A percentile compares a stretch with the other conserved stretches of the same genome.
These are phyloP conservation scores for Oscheius sp. DNA, from an alignment of 1,140 invertebrate genomes.

Conservation along the genomic window DNA sequence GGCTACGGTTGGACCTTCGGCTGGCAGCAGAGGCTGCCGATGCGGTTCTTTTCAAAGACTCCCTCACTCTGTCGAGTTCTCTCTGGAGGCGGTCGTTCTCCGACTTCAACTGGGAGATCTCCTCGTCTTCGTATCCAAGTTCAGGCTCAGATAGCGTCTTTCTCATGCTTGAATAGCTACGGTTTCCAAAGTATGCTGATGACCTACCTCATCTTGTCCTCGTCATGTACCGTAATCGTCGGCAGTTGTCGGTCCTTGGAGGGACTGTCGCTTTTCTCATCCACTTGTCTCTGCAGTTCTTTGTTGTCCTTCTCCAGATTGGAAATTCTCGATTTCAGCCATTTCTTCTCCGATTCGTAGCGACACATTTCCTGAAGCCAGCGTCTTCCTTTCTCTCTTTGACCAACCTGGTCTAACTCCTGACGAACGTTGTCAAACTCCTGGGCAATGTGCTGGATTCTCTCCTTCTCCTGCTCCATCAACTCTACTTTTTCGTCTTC, in stretches of 20 bases:
- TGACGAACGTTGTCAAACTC: conserved; percentile 43
- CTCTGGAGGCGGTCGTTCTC: background rate
- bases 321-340: conserved; percentile 35
- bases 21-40: conserved; percentile 1
- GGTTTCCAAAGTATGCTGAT: too few relatives aligned
- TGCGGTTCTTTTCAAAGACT: background rate
- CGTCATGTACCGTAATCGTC: background rate
- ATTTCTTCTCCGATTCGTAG: conserved; percentile 41
- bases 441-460: conserved; percentile 37
- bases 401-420: conserved; percentile 40
- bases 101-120: background rate
- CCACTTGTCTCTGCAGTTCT: conserved; percentile 35
- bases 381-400: background rate
- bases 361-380: conserved; percentile 34
- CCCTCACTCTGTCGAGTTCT: conserved; percentile 11
- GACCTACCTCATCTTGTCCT: background rate
- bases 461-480: conserved; percentile 24
- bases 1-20: conserved; percentile 17
- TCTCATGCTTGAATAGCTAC: too few relatives aligned
- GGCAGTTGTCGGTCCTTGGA: background rate
- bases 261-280: background rate
- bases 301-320: conserved; percentile 40
- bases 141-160: conserved; percentile 5
- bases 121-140: background rate
- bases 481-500: conserved; percentile 29